Conservation (phyloP, 2,888 invertebrate species). For the Melanotus villosus region DNA sequence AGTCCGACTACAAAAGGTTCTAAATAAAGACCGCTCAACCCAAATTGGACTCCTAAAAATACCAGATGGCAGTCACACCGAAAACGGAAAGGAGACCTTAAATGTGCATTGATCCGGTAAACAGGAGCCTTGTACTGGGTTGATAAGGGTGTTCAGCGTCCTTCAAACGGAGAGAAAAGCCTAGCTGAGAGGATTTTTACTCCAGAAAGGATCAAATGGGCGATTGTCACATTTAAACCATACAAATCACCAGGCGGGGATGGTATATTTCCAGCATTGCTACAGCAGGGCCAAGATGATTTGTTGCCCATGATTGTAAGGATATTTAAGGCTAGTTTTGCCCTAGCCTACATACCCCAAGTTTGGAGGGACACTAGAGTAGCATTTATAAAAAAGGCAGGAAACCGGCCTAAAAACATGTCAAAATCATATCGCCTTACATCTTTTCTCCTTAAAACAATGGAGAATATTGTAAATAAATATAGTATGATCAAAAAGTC, state of each 20-base stretch:
- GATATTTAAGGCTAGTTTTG: neutral
- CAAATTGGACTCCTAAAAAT: neutral
- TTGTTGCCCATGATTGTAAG: neutral
- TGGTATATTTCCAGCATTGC: too few relatives aligned
- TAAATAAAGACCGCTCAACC: neutral
- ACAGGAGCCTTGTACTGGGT: too few relatives aligned
- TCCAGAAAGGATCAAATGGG: too few relatives aligned
- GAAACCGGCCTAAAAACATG: neutral
- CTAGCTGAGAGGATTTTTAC: too few relatives aligned
- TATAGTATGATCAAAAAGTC: too few relatives aligned
- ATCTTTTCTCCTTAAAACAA: neutral
- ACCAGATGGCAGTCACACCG: neutral
- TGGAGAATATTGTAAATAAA: neutral
- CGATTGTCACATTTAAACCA: neutral
- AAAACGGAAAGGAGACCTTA: neutral
- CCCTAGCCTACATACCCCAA: too few relatives aligned
- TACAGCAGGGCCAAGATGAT: neutral
- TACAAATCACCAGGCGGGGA: neutral
- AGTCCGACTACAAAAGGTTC: neutral
- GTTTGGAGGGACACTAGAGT: neutral
- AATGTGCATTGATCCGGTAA: neutral
- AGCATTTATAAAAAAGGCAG: neutral
- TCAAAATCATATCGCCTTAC: neutral
- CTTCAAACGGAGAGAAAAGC: too few relatives aligned
- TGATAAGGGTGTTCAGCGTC: too few relatives aligned